These are phyloP conservation scores for Unio delphinus DNA, from an alignment of 2,888 invertebrate genomes.

Conservation along the genomic window DNA sequence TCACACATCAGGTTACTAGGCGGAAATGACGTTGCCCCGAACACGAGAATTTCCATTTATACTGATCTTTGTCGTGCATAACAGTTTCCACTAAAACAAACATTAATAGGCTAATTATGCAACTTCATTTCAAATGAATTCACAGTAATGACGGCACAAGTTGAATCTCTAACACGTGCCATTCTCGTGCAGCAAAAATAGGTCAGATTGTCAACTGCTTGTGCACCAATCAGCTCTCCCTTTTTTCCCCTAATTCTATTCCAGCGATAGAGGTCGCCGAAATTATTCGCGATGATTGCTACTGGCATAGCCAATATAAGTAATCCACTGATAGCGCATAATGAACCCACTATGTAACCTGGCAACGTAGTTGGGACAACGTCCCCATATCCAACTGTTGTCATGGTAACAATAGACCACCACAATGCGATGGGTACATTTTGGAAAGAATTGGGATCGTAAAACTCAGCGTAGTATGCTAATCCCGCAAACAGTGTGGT, in stretches of 20 bases:
- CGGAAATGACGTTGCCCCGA: no score
- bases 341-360: constrained; percentile 46
- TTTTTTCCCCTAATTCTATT: constrained; percentile 33
- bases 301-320: constrained; percentile 53
- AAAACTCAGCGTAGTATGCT: constrained; percentile 55
- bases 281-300: constrained; percentile 58
- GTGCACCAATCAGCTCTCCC: neutral
- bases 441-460: constrained; percentile 30
- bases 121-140: no score
- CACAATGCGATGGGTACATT: constrained; percentile 54
- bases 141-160: no score
- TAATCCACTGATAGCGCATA: constrained; percentile 48
- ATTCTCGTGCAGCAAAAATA: no score
- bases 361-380: constrained; percentile 36
- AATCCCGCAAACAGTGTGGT: constrained; percentile 61
- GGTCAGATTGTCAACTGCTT: no score
- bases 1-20: no score
- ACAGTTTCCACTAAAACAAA: no score
- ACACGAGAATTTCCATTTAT: no score
- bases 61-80: no score
- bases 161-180: no score
- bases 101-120: no score
- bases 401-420: constrained; percentile 65
- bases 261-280: constrained; percentile 45
- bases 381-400: constrained; percentile 63